These are phyloP conservation scores for Anthoscopus minutus DNA, from an alignment of 2,113 vertebrate species.

Conservation along the genomic window DNA sequence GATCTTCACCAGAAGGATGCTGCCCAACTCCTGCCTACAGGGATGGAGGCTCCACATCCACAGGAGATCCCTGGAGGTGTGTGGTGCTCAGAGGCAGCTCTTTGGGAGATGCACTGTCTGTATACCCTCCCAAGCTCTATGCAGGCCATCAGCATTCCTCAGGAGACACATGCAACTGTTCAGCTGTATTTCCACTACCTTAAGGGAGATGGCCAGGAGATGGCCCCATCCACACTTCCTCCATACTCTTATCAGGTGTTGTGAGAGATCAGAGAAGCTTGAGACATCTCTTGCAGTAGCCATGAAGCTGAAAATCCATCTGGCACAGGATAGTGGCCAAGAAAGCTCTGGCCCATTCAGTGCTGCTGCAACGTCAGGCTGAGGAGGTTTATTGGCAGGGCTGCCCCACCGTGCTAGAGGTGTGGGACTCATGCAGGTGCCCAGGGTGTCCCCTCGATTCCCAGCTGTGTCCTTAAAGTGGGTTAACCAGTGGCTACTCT, in stretches of 20 bases:
- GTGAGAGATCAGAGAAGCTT: background rate
- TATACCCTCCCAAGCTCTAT: background rate
- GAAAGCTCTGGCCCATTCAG: background rate
- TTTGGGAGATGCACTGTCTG: background rate
- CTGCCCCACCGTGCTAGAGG: background rate
- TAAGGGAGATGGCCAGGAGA: background rate
- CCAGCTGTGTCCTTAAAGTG: background rate
- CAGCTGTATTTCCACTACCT: background rate
- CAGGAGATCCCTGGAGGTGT: background rate
- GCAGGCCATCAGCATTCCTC: background rate
- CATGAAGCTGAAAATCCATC: background rate
- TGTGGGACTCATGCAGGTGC: background rate
- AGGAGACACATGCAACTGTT: background rate
- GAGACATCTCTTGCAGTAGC: background rate
- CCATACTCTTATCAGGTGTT: background rate
- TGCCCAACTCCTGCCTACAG: background rate
- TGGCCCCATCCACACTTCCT: background rate
- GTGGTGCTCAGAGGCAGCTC: background rate
- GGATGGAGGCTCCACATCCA: background rate
- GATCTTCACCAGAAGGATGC: background rate
- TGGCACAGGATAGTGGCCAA: background rate
- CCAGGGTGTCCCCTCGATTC: fast-evolving
- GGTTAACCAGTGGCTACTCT: background rate
- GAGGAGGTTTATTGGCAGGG: background rate
- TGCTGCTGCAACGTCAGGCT: background rate